Evolutionary conservation across 2,888 invertebrate genomes (phyloP), one percentile per base, ranked within the genome.

Genomic region (Byasa hedistus): DNA sequence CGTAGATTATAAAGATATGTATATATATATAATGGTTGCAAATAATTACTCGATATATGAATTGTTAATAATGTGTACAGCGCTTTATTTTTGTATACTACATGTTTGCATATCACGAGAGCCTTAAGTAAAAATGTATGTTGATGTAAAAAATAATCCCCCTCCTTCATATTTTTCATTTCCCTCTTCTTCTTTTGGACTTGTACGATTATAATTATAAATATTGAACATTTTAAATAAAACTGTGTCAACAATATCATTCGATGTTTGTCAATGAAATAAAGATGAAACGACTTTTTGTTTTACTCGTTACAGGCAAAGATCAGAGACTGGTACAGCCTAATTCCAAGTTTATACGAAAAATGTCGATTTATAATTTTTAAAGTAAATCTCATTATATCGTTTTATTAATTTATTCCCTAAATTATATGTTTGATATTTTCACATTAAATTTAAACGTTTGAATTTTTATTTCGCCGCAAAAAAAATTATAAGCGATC

Each of bases 21-120:
- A 57, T 66, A 63, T 57, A 39, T 54, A 54, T 22, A 63, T 48
- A 32, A 32, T 27, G n/a, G 56, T 58, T 65, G 52, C 57, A 65
- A 64, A 63, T 66, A 66, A 65, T 63, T 66, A 65, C 54, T 57
- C n/a, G 60, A 68, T 74, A 75, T 74, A 76, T 72, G n/a, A 69
- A 67, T 81, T 88, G 88, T 90, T 89, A 79, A 76, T 65, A 75
- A 84, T 76, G 83, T 85, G 76, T 77, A 88, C 79, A 90, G 82
- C 78, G 74, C 82, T 88, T 88, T 91, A 91, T 91, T 91, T 91
- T 91, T 91, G 82, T 91, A 91, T 83, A 85, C 84, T 75, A 76
- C 76, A 80, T 80, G 86, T 85, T 82, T 86, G 84, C 91, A 91
- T 91, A 91, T 91, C 91, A 90, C 75, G 81, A 71, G 78, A 84